phyloP scores from a whole-genome alignment of 2,797 vertebrate species.

The Nothura maculosa region DNA sequence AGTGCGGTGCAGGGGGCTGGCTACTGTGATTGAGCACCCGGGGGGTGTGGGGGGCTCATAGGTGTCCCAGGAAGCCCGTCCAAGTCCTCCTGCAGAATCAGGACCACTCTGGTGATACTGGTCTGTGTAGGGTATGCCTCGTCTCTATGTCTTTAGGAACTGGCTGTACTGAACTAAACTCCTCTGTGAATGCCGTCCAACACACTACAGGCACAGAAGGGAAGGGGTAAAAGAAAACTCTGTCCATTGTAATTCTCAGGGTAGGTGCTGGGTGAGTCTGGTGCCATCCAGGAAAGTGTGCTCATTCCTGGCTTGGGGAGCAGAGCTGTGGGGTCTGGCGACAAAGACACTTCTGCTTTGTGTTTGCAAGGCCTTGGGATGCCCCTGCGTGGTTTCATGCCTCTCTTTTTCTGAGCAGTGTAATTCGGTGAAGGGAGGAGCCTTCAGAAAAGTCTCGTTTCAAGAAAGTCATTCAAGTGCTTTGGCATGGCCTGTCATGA shows the following conservation, averaged over 20 bases:
- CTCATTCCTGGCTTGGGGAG: neutral
- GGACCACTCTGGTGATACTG: too few species aligned
- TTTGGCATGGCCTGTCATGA: slow-evolving; percentile 55
- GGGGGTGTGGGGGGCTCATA: neutral
- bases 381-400: neutral
- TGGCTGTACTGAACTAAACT: fast-evolving
- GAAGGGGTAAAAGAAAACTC: neutral
- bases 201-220: neutral
- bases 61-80: neutral
- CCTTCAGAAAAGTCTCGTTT: slow-evolving; percentile 33
- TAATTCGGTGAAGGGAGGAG: slow-evolving; percentile 15
- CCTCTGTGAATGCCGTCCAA: fast-evolving
- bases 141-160: neutral
- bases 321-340: neutral
- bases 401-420: neutral
- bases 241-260: fast-evolving
- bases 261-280: neutral
- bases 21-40: fast-evolving
- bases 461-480: slow-evolving; percentile 63
- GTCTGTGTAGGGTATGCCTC: too few species aligned
- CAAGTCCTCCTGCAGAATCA: neutral
- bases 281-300: neutral
- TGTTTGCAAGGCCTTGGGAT: neutral
- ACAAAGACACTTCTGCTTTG: neutral
- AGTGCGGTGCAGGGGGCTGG: fast-evolving